phyloP scores from a whole-genome alignment of 2,113 vertebrate genomes.

The Thymallus thymallus region DNA sequence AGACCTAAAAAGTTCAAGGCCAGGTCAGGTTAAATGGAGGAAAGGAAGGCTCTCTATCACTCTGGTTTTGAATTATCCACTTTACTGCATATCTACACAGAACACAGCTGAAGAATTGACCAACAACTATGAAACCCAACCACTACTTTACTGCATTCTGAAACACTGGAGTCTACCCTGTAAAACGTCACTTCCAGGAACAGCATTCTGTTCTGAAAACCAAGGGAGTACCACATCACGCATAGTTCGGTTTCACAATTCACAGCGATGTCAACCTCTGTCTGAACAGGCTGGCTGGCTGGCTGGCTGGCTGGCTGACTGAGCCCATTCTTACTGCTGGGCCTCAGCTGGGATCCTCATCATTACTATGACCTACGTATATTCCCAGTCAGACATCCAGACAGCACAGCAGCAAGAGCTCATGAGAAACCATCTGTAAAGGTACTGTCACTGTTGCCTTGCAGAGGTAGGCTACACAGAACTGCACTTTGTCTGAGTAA shows the following conservation, averaged over 20 bases:
- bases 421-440: not conserved
- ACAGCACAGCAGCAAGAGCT: not conserved
- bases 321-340: constrained; percentile 36
- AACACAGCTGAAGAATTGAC: too few species aligned
- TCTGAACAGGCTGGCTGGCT: not conserved
- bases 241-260: too few species aligned
- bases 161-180: too few species aligned
- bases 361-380: constrained; percentile 56
- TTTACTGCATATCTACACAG: too few species aligned
- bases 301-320: not conserved
- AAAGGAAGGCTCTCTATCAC: not conserved
- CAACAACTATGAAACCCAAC: too few species aligned
- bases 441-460: constrained; percentile 7
- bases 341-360: constrained; percentile 61
- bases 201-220: too few species aligned
- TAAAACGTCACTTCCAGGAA: too few species aligned
- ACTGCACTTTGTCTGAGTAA: not conserved
- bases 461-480: not conserved
- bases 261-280: not conserved
- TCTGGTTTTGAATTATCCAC: too few species aligned
- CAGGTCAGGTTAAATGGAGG: not conserved
- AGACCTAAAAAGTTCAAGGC: not conserved
- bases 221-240: too few species aligned
- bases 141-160: too few species aligned
- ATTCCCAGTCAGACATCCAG: constrained; percentile 39